phyloP scores from a whole-genome alignment of 2,888 invertebrate genomes.

The Sisyra terminalis region DNA sequence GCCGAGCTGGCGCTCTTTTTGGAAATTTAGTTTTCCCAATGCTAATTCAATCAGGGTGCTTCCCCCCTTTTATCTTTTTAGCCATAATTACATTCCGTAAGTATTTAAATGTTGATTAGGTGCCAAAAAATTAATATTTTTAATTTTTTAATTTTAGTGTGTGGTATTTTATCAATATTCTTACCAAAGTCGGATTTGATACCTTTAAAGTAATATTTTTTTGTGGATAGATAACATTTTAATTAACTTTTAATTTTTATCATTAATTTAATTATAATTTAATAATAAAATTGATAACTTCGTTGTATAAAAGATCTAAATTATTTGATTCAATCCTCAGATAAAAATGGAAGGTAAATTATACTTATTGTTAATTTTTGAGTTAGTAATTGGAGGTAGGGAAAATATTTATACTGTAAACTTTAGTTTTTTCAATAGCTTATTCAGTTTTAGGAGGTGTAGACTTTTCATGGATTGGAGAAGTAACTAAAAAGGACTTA shows the following conservation, averaged over 20 bases:
- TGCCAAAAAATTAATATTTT: background rate
- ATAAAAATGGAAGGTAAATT: no score
- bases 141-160: constrained; percentile 13
- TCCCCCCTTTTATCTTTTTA: constrained; percentile 55
- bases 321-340: no score
- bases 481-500: no score
- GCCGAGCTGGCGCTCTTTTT: constrained; percentile 48
- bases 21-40: constrained; percentile 57
- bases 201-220: constrained; percentile 11
- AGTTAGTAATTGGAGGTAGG: no score
- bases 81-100: constrained; percentile 42
- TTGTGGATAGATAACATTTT: background rate
- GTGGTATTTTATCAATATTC: constrained; percentile 12
- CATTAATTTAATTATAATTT: background rate
- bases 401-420: no score
- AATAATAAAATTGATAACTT: background rate
- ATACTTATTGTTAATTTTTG: no score
- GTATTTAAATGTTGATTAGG: constrained; percentile 10
- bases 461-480: no score
- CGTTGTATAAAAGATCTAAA: no score
- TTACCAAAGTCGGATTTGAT: constrained; percentile 16
- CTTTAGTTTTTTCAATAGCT: no score
- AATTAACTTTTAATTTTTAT: no score
- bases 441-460: no score
- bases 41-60: constrained; percentile 47